Conservation (phyloP, 2,888 invertebrate species). For the Steinernema hermaphroditum region DNA sequence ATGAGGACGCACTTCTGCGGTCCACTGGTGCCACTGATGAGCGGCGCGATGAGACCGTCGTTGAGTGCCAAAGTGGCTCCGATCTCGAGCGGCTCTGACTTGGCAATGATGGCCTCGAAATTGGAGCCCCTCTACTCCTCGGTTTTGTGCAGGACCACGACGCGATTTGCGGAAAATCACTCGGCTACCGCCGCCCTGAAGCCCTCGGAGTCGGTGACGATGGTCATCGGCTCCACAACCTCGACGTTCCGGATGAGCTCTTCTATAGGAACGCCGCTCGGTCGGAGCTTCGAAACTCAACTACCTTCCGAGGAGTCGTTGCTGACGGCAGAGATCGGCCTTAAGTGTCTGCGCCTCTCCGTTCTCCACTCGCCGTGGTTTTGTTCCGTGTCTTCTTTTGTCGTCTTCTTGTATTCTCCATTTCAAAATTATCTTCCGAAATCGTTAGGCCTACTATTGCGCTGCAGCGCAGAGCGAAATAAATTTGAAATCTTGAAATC, state of each 20-base stretch:
- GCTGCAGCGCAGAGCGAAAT: no score
- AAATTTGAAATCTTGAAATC: no score
- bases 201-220: conserved; percentile 37
- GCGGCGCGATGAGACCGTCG: conserved; percentile 47
- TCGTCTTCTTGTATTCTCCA: no score
- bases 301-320: no score
- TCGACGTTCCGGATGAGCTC: conserved; percentile 34
- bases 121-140: conserved; percentile 32
- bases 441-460: no score
- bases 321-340: no score
- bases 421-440: no score
- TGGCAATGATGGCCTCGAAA: conserved; percentile 27
- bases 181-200: conserved; percentile 27
- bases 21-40: conserved; percentile 59
- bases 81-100: neutral
- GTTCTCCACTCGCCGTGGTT: no score
- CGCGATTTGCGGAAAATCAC: neutral
- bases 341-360: no score
- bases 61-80: conserved; percentile 26
- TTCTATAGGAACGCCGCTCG: no score
- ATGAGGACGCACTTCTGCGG: conserved; percentile 58
- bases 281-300: no score
- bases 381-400: no score
- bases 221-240: conserved; percentile 29
- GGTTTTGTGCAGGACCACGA: conserved; percentile 33